phyloP scores from a whole-genome alignment of 2,888 invertebrate species.

The Sialis fuliginosa region DNA sequence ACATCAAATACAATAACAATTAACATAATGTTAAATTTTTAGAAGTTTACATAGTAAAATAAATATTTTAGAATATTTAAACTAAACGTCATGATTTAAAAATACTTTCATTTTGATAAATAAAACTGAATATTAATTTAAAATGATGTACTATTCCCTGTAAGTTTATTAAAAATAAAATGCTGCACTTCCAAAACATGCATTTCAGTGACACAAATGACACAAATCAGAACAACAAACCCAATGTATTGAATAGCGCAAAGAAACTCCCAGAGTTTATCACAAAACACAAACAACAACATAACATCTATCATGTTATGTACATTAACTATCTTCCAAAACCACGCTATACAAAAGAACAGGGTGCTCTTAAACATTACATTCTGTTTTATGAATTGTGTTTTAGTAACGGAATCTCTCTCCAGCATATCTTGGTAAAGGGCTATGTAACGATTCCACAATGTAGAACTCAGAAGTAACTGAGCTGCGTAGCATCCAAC shows the following conservation, averaged over 20 bases:
- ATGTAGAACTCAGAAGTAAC: constrained; percentile 52
- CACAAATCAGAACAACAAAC: constrained; percentile 45
- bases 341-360: constrained; percentile 52
- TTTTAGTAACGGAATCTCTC: constrained; percentile 33
- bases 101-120: too few relatives aligned
- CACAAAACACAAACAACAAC: constrained; percentile 60
- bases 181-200: constrained; percentile 43
- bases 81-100: too few relatives aligned
- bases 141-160: constrained; percentile 18
- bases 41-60: neutral
- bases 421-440: constrained; percentile 63
- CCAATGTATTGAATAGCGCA: constrained; percentile 51
- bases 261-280: constrained; percentile 64
- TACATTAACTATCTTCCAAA: constrained; percentile 66
- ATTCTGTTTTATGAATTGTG: constrained; percentile 34
- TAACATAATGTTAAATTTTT: neutral
- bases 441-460: constrained; percentile 74
- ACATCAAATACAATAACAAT: neutral
- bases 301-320: constrained; percentile 60
- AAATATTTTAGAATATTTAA: neutral
- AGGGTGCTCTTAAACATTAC: constrained; percentile 48
- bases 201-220: constrained; percentile 53
- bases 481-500: constrained; percentile 50
- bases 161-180: constrained; percentile 30
- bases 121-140: neutral